phyloP scores from a whole-genome alignment of 2,113 vertebrate species.

The Leptobrachium ailaonicum region DNA sequence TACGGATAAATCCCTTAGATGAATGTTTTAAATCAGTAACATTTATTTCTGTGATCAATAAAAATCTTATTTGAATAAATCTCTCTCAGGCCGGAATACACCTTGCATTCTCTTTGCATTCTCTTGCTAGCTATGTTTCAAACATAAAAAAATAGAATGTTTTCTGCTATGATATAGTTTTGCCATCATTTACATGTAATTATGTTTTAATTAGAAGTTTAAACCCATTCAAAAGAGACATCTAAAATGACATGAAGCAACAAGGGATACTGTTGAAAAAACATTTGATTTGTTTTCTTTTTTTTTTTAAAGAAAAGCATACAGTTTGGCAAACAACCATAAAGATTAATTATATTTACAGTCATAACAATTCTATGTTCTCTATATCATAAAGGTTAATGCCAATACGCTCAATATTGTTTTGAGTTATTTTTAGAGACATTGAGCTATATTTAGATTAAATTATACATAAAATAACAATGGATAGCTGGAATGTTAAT shows the following conservation, averaged over 20 bases:
- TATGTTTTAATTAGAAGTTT: slow-evolving; percentile 47
- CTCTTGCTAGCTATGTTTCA: slow-evolving; percentile 7
- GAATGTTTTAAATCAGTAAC: slow-evolving; percentile 30
- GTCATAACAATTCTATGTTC: slow-evolving; percentile 14
- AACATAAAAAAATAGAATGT: slow-evolving; percentile 21
- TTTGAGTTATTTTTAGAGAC: neutral
- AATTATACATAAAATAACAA: neutral
- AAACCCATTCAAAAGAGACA: slow-evolving; percentile 19
- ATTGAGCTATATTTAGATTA: too few species aligned
- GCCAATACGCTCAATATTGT: neutral
- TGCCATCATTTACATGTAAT: slow-evolving; percentile 51
- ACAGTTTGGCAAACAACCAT: slow-evolving; percentile 42
- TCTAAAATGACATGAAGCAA: slow-evolving; percentile 42
- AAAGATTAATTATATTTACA: slow-evolving; percentile 7
- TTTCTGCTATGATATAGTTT: slow-evolving; percentile 32
- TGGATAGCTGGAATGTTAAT: neutral
- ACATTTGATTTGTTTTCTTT: slow-evolving; percentile 45
- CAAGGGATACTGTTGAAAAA: slow-evolving; percentile 31
- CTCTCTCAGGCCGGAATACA: neutral
- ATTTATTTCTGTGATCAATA: slow-evolving; percentile 41
- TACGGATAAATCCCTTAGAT: slow-evolving; percentile 26
- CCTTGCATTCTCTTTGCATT: neutral
- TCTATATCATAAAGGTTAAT: neutral
- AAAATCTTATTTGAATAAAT: slow-evolving; percentile 40
- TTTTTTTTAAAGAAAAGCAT: slow-evolving; percentile 41